Evolutionary conservation across 2,888 invertebrate species (phyloP).

Genomic region (Andrena haemorrhoa): DNA sequence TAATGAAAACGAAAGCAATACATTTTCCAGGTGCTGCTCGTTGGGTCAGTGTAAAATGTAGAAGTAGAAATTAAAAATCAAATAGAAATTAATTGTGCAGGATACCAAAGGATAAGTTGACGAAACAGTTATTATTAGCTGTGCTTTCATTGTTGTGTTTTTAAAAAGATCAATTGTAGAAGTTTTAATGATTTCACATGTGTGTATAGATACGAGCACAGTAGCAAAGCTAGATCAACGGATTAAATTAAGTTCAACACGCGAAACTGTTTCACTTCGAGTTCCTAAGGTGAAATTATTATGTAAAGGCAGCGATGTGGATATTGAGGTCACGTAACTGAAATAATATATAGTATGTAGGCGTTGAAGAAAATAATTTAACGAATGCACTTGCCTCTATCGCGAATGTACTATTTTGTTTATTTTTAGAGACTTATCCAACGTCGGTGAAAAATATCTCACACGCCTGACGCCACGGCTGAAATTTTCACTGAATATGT

Average conservation of each 20-base stretch:
- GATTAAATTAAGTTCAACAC: constrained; percentile 30
- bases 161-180: too few species aligned
- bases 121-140: too few species aligned
- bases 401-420: background rate
- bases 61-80: background rate
- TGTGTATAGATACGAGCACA: background rate
- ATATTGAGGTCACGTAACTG: constrained; percentile 54
- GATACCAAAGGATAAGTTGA: too few species aligned
- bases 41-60: too few species aligned
- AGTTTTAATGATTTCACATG: too few species aligned
- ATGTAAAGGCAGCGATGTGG: constrained; percentile 61
- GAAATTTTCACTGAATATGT: background rate
- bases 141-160: too few species aligned
- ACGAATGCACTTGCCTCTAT: background rate
- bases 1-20: background rate
- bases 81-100: too few species aligned
- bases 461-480: too few species aligned
- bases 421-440: background rate
- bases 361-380: constrained; percentile 44
- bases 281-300: constrained; percentile 61
- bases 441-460: background rate
- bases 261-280: constrained; percentile 31
- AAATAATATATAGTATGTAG: constrained; percentile 40
- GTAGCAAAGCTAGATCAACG: background rate
- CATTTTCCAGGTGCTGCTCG: background rate